A percentile compares a stretch with the other conserved stretches of the same genome.
Conservation (phyloP, 2,888 invertebrate genomes). For the Diaprepes abbreviatus region DNA sequence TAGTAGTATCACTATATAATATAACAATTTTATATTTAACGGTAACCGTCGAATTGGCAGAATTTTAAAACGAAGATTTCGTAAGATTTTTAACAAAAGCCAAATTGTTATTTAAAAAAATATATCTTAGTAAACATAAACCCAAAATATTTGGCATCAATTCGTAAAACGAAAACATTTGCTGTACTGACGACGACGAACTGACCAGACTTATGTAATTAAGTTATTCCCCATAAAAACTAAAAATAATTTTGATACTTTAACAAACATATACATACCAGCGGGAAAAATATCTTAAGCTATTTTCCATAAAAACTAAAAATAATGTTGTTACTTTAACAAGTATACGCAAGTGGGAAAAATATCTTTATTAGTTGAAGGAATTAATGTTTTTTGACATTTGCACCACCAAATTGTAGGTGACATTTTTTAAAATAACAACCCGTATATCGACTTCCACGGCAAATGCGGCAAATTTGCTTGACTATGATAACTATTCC, state of each 20-base stretch:
- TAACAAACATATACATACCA: background rate
- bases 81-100: background rate
- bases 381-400: too few species aligned
- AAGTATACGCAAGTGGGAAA: background rate
- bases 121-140: constrained; percentile 5
- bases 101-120: background rate
- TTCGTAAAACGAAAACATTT: background rate
- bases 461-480: too few species aligned
- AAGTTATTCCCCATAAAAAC: background rate
- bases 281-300: too few species aligned
- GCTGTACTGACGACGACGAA: background rate
- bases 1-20: too few species aligned
- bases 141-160: constrained; percentile 13
- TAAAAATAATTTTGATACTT: constrained; percentile 4
- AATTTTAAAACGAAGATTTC: too few species aligned
- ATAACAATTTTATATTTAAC: background rate
- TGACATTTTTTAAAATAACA: too few species aligned
- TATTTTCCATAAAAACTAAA: background rate
- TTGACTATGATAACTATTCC: too few species aligned
- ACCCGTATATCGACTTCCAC: too few species aligned
- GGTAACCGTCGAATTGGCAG: too few species aligned
- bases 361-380: too few species aligned
- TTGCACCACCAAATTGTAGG: too few species aligned
- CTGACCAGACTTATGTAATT: background rate
- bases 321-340: background rate